These are phyloP conservation scores for Eulithis prunata DNA, from an alignment of 2,888 invertebrate species.

Conservation along the genomic window DNA sequence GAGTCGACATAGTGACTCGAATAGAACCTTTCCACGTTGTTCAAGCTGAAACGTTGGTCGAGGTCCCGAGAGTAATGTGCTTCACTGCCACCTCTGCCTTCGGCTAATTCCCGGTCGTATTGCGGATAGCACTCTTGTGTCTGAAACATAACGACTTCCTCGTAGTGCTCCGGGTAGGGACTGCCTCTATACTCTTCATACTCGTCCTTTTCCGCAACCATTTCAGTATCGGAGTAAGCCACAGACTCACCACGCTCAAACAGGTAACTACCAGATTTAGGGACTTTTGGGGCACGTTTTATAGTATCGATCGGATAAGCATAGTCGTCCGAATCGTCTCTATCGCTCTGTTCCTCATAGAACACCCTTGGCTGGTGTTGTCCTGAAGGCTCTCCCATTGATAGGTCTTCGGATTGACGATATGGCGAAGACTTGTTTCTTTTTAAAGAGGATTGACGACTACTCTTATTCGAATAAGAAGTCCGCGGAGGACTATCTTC, in stretches of 20 bases:
- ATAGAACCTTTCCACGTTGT: conserved; percentile 79
- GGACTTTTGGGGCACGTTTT: conserved; percentile 77
- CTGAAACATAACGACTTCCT: conserved; percentile 75
- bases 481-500: conserved; percentile 79
- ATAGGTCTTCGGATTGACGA: conserved; percentile 69
- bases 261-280: conserved; percentile 72
- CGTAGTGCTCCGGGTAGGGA: conserved; percentile 78
- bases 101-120: conserved; percentile 65
- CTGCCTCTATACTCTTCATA: conserved; percentile 77
- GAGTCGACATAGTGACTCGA: conserved; percentile 83
- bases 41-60: conserved; percentile 78
- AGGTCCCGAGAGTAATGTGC: conserved; percentile 71
- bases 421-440: conserved; percentile 67
- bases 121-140: conserved; percentile 80
- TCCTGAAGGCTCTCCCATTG: conserved; percentile 67
- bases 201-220: conserved; percentile 74
- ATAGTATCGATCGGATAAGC: conserved; percentile 81
- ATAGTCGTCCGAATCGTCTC: conserved; percentile 80
- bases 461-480: conserved; percentile 77
- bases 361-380: conserved; percentile 65
- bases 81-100: conserved; percentile 53
- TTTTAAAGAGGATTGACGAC: conserved; percentile 80
- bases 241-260: conserved; percentile 77
- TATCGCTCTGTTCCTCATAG: conserved; percentile 75
- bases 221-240: conserved; percentile 75